phyloP scores from a whole-genome alignment of 2,113 vertebrate genomes.

The Syngnathoides biaculeatus region DNA sequence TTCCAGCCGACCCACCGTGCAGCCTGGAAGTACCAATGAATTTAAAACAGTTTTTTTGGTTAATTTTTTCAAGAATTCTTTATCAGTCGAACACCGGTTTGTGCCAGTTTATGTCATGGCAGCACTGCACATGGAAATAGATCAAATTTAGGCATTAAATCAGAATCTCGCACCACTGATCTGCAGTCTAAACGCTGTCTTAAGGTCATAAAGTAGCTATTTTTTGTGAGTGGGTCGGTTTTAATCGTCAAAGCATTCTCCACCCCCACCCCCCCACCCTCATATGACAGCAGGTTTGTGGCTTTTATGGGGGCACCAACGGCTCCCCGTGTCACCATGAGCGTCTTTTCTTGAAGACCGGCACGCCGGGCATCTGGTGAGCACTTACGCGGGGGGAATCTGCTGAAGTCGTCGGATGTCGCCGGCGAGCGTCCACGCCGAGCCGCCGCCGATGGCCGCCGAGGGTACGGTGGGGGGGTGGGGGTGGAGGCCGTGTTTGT shows the following conservation, averaged over 20 bases:
- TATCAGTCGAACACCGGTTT: no score
- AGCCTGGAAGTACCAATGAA: no score
- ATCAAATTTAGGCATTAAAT: not conserved
- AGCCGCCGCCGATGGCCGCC: constrained; percentile 68
- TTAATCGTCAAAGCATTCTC: constrained; percentile 44
- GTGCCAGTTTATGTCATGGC: no score
- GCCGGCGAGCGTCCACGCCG: constrained; percentile 58
- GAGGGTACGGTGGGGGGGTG: constrained; percentile 59
- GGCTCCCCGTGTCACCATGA: constrained; percentile 55
- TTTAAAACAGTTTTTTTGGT: no score
- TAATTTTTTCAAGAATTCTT: no score
- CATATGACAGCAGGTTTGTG: constrained; percentile 13
- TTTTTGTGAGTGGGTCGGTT: constrained; percentile 48
- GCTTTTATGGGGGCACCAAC: constrained; percentile 56
- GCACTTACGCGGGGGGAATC: constrained; percentile 60
- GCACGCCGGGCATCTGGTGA: constrained; percentile 52
- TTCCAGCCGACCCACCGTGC: no score
- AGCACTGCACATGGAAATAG: not conserved
- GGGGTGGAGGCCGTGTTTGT: constrained; percentile 57
- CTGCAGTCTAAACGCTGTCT: not conserved
- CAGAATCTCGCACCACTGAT: not conserved
- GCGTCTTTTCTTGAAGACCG: constrained; percentile 60
- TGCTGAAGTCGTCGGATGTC: constrained; percentile 72
- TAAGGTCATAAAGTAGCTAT: constrained; percentile 39
- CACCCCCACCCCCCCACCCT: not conserved